Evolutionary conservation across 92 coral and sea anemone species (phyloP).

Genomic region (Palythoa caribaeorum): DNA sequence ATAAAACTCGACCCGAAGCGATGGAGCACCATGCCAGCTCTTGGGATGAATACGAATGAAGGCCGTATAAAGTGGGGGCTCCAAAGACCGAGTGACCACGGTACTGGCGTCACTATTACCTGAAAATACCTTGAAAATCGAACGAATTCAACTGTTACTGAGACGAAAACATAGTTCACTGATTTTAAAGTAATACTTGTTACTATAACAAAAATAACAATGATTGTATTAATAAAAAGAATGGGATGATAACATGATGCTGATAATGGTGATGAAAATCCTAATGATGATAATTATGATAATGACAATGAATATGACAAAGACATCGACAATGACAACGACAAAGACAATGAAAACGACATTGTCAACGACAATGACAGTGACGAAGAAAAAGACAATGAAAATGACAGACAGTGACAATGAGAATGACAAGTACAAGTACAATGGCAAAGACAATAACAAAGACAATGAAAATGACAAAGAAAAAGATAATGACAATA

Average conservation of each 20-base stretch:
- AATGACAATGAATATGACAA: neutral
- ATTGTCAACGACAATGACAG: neutral
- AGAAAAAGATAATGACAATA: neutral
- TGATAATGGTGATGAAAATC: no score
- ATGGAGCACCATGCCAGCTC: neutral
- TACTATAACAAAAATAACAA: neutral
- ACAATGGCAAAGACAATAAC: neutral
- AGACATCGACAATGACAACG: neutral
- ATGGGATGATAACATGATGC: neutral
- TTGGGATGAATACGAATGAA: conserved; percentile 15
- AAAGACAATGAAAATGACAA: neutral
- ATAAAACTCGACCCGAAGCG: conserved; percentile 22
- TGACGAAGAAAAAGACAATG: neutral
- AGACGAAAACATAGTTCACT: no score
- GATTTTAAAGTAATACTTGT: neutral
- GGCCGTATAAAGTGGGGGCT: neutral
- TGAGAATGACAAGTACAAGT: neutral
- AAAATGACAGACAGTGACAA: neutral
- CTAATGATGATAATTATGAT: neutral
- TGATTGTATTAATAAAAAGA: neutral
- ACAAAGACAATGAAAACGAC: neutral
- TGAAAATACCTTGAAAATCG: neutral
- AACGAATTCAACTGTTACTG: neutral
- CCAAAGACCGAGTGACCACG: neutral
- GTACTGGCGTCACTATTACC: neutral